Conservation (phyloP, 2,888 invertebrate species). For the Tholera decimalis region DNA sequence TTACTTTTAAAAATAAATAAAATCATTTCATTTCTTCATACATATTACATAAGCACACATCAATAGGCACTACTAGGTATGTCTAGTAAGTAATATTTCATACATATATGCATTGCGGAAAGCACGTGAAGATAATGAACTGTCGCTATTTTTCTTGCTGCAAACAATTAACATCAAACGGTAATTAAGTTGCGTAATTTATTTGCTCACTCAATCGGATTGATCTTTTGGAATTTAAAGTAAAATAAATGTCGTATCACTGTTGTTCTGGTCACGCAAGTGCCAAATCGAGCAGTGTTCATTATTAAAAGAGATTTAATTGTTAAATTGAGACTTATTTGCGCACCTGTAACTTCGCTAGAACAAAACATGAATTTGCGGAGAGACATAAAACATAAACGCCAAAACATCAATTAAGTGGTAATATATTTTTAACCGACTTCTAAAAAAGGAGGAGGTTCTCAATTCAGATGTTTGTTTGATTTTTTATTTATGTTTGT, state of each 20-base stretch:
- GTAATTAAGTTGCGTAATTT: constrained; percentile 31
- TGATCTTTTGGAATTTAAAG: constrained; percentile 23
- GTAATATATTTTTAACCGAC: no score
- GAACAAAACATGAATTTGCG: neutral
- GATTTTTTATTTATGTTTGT: no score
- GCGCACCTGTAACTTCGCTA: neutral
- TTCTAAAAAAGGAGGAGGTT: no score
- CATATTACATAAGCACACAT: no score
- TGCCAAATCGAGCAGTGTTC: neutral
- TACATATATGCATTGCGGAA: constrained; percentile 30
- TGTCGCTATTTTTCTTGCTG: constrained; percentile 22
- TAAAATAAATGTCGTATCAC: constrained; percentile 9
- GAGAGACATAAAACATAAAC: neutral
- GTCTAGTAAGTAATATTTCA: neutral
- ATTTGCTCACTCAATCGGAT: constrained; percentile 17
- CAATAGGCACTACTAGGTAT: neutral
- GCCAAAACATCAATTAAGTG: no score
- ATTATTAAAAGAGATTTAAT: neutral
- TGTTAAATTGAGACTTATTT: neutral
- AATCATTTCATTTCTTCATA: no score
- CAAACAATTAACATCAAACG: constrained; percentile 32
- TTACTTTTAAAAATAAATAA: no score
- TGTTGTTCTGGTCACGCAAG: constrained; percentile 16
- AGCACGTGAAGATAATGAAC: constrained; percentile 41
- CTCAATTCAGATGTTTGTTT: no score